These are phyloP conservation scores for Virgularia gustaviana DNA, from an alignment of 92 coral and sea anemone genomes.

Conservation along the genomic window DNA sequence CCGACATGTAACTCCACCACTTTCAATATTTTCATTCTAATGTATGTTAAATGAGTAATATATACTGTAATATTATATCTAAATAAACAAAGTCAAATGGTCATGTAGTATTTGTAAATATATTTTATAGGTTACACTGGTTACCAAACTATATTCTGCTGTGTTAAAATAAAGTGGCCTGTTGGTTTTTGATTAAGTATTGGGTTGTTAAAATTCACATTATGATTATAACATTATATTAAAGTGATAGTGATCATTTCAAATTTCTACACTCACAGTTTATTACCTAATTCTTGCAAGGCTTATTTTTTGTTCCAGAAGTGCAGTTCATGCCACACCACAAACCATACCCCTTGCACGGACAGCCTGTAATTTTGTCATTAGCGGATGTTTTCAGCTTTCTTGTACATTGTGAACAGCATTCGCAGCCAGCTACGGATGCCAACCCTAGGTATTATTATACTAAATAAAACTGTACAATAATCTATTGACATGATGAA, in stretches of 20 bases:
- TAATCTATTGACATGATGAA: background rate
- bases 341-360: constrained; percentile 32
- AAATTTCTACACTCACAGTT: background rate
- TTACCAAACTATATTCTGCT: too few species aligned
- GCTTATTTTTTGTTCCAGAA: constrained; percentile 34
- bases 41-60: too few species aligned
- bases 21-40: too few species aligned
- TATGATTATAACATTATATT: background rate
- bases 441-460: constrained; percentile 20
- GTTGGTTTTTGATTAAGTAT: too few species aligned
- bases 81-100: too few species aligned
- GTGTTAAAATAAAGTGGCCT: too few species aligned
- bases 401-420: constrained; percentile 35
- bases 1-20: too few species aligned
- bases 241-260: background rate
- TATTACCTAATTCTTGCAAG: constrained; percentile 34
- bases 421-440: constrained; percentile 34
- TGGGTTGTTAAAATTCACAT: background rate
- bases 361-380: constrained; percentile 34
- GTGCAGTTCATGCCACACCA: constrained; percentile 31
- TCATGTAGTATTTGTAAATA: too few species aligned
- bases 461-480: background rate
- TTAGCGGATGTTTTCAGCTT: constrained; percentile 26
- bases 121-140: too few species aligned
- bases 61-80: too few species aligned